phyloP scores from a whole-genome alignment of 2,797 vertebrate genomes.

The Yasuhikotakia modesta region DNA sequence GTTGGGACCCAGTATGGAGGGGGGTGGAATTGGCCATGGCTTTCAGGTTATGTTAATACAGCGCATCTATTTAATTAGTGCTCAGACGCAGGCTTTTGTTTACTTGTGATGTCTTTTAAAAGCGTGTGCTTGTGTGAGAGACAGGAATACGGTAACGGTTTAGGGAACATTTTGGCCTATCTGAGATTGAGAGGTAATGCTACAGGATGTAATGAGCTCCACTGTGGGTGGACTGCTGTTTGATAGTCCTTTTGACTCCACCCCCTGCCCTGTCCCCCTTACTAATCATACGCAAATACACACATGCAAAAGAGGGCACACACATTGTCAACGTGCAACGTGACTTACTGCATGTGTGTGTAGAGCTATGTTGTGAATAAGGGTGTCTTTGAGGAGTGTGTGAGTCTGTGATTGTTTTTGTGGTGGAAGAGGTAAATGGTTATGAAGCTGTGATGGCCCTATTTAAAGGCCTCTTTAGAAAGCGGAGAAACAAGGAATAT shows the following conservation, averaged over 20 bases:
- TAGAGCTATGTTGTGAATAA: slow-evolving; percentile 37
- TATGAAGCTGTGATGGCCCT: slow-evolving; percentile 55
- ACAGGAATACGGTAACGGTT: slow-evolving; percentile 51
- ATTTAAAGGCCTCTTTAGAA: slow-evolving; percentile 23
- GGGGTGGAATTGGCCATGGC: slow-evolving; percentile 82
- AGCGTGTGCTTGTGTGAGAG: slow-evolving; percentile 55
- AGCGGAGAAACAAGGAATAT: slow-evolving; percentile 40
- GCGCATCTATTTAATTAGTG: slow-evolving; percentile 86
- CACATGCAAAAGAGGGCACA: slow-evolving; percentile 11
- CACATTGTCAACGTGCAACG: too few relatives aligned
- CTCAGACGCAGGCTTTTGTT: slow-evolving; percentile 78
- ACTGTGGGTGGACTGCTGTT: slow-evolving; percentile 46
- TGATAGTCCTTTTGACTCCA: slow-evolving; percentile 54
- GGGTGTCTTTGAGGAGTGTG: slow-evolving; percentile 37
- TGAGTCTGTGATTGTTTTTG: slow-evolving; percentile 49
- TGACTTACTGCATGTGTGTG: too few relatives aligned
- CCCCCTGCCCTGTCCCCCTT: too few relatives aligned
- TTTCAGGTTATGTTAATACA: slow-evolving; percentile 87
- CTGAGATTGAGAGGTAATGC: slow-evolving; percentile 33
- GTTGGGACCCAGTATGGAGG: too few relatives aligned
- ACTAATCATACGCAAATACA: too few relatives aligned
- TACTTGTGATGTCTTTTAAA: slow-evolving; percentile 77
- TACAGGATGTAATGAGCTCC: slow-evolving; percentile 44
- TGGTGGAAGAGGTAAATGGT: too few relatives aligned
- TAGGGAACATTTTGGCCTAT: slow-evolving; percentile 47